Conservation (phyloP, 1,140 invertebrate species). For the Cotesia typhae region DNA sequence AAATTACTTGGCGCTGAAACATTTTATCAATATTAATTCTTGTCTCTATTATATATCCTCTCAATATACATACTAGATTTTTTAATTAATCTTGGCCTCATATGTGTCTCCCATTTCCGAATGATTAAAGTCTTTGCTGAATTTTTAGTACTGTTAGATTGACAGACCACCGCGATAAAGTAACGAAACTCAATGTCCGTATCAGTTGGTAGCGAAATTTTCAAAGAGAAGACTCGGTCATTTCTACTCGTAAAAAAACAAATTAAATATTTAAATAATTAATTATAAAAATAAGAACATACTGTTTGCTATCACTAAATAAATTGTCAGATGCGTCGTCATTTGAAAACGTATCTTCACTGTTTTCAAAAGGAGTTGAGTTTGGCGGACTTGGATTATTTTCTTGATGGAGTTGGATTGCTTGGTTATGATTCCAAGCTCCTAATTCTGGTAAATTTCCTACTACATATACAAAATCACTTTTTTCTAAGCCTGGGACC, state of each 20-base stretch:
- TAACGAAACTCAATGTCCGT: constrained; percentile 80
- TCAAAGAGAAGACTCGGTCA: constrained; percentile 57
- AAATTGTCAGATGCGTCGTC: constrained; percentile 47
- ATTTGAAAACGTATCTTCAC: constrained; percentile 47
- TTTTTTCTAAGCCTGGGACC: constrained; percentile 60
- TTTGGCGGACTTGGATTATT: constrained; percentile 41
- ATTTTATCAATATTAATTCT: background rate
- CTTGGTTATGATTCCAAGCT: constrained; percentile 64
- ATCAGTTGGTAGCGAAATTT: constrained; percentile 70
- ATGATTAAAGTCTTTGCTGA: constrained; percentile 72
- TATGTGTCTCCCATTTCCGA: constrained; percentile 84
- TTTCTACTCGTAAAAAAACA: constrained; percentile 41
- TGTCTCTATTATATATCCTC: background rate
- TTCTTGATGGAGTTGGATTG: constrained; percentile 59
- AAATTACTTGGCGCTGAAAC: constrained; percentile 57
- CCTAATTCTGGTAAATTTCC: constrained; percentile 63
- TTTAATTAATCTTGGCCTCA: constrained; percentile 72
- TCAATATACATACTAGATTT: constrained; percentile 60
- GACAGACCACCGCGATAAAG: constrained; percentile 70
- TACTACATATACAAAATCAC: constrained; percentile 61
- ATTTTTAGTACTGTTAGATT: constrained; percentile 64
- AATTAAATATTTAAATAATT: constrained; percentile 13
- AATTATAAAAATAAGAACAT: constrained; percentile 31
- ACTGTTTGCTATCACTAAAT: constrained; percentile 50
- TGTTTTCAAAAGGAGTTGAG: constrained; percentile 52